Percentiles rank a stretch among this genome's conserved stretches.
Evolutionary conservation across 2,113 vertebrate species (phyloP).

Genomic region (Scatophagus argus): DNA sequence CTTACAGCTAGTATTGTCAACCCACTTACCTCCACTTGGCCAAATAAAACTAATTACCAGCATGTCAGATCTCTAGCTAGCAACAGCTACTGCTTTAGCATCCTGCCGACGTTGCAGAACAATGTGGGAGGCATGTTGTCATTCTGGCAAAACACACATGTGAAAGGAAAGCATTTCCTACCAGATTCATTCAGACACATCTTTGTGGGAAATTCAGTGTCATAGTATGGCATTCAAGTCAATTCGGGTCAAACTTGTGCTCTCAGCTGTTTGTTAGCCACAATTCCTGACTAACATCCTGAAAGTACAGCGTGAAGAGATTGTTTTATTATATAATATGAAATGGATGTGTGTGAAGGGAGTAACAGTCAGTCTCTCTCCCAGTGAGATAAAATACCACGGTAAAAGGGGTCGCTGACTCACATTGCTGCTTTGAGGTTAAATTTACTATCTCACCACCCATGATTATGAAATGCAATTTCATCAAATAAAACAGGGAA

Average conservation of each 20-base stretch:
- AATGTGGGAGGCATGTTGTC: slow-evolving; percentile 57
- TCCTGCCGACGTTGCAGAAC: slow-evolving; percentile 52
- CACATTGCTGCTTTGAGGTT: slow-evolving; percentile 56
- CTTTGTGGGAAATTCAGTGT: slow-evolving; percentile 26
- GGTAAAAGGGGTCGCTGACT: slow-evolving; percentile 57
- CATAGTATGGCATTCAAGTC: slow-evolving; percentile 56
- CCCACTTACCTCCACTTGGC: slow-evolving; percentile 28
- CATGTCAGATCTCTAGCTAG: slow-evolving; percentile 62
- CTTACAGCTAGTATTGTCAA: slow-evolving; percentile 74
- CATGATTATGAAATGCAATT: slow-evolving; percentile 76
- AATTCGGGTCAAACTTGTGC: slow-evolving; percentile 56
- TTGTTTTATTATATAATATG: slow-evolving; percentile 37
- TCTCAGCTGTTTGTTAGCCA: slow-evolving; percentile 37
- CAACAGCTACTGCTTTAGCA: slow-evolving; percentile 47
- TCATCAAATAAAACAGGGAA: slow-evolving; percentile 63
- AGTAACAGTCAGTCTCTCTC: neutral
- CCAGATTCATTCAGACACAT: slow-evolving; percentile 39
- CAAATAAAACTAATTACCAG: slow-evolving; percentile 77
- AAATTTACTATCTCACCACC: slow-evolving; percentile 67
- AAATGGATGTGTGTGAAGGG: slow-evolving; percentile 38
- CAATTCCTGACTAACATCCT: slow-evolving; percentile 26
- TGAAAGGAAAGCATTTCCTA: slow-evolving; percentile 54
- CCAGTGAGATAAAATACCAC: slow-evolving; percentile 44
- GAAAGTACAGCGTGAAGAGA: slow-evolving; percentile 27
- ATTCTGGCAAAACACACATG: slow-evolving; percentile 30